phyloP scores from a whole-genome alignment of 2,888 invertebrate genomes.

The Tipula unca region DNA sequence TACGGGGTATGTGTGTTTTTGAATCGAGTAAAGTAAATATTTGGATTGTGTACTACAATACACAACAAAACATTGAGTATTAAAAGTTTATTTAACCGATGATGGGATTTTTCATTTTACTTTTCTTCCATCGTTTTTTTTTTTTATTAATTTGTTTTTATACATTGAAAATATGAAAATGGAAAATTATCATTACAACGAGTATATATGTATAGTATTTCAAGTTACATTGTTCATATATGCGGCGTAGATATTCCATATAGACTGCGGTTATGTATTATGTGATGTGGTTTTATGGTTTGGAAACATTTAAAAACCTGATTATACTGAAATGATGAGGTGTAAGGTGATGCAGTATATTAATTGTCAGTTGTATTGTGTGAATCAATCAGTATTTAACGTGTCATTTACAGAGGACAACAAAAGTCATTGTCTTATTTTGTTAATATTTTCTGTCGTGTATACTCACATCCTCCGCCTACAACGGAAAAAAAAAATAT shows the following conservation, averaged over 20 bases:
- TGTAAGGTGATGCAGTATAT: neutral
- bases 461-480: neutral
- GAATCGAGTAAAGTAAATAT: neutral
- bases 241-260: neutral
- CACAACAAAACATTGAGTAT: neutral
- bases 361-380: neutral
- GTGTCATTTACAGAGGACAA: neutral
- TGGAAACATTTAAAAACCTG: neutral
- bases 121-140: neutral
- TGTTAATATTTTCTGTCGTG: neutral
- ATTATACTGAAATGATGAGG: neutral
- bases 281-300: neutral
- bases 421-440: neutral
- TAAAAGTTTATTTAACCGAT: conserved; percentile 3
- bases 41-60: neutral
- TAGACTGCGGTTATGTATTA: neutral
- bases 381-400: neutral
- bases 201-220: neutral
- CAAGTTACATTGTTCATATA: neutral
- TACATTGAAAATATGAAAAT: neutral
- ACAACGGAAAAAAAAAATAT: neutral
- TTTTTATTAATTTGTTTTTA: neutral
- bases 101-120: neutral
- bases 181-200: neutral
- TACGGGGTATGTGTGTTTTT: neutral